Evolutionary conservation across 2,888 invertebrate species (phyloP), one percentile per base, ranked within the genome.

Genomic region (Xanthia icteritia): DNA sequence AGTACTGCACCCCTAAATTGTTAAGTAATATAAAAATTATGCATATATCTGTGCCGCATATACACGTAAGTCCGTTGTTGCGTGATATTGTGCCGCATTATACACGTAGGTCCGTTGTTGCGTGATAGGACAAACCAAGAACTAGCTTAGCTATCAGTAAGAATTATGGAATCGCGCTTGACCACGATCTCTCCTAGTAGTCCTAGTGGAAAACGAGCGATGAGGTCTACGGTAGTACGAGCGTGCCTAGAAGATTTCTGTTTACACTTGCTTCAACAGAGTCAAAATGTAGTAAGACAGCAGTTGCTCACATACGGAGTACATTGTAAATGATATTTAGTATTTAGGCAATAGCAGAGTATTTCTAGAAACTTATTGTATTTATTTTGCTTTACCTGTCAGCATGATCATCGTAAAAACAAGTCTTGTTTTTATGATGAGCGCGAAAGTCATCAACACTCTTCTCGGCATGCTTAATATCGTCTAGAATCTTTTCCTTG

Each of bases 401-500:
- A 65, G 90, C 90, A 54, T 71, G 54, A 48, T 92, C 87, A 17
- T 91, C 84, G 3, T 78, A 88, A 70, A 73, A 89, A 77, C 51
- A 86, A 1, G 42, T 42, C 5, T 77, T 77, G 2, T 84, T 86
- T 20, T 51, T 78, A 64, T 75, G 58, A 58, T 78, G 84, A 4
- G 75, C 61, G 39, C 83, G 88, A 58, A 92, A 91, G 23, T 94
- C 92, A 13, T 91, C 88, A 11, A 95, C 93, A 86, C 91, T 90
- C 42, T 86, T 89, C n/a, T 95, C 93, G 58, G 91, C 93, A 83
- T 92, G 92, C 23, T 92, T 89, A 5, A 96, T 87, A 15, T 94
- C 93, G 27, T 91, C 82, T 36, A 94, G 78, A 58, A 96, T 76
- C 63, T 91, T 91, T 54, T 94, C 90, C 75, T 95, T 96, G 15